Evolutionary conservation across 2,888 invertebrate species (phyloP), one percentile per base, ranked within the genome.

Genomic region (Gastracanthus pulcherrimus): DNA sequence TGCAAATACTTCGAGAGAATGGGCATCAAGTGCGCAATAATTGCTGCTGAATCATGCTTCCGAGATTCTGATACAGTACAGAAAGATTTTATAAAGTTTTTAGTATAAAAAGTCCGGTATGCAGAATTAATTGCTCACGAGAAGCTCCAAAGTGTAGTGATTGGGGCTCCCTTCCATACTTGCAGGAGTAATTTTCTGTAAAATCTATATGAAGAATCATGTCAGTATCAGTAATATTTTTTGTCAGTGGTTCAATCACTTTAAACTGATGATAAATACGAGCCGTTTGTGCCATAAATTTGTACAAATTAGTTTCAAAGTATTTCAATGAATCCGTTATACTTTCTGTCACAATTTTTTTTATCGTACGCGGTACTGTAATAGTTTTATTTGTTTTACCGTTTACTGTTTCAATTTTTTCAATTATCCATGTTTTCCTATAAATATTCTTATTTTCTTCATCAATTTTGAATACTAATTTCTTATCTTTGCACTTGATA

Each of bases 31-130:
- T 78, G 71, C 3, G 38, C 62, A 34, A 71, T 71, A 38, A 78
- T 71, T 48, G 48, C 78, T 16, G 78, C 58, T 41, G 64, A 48
- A 71, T 78, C 71, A 31, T 78, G 71, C n/a, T 60, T 48, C 23
- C 71, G 38, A 45, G 71, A 64, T 16, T 29, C 5, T 23, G 78
- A 71, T 26, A 78, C 29, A 13, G 71, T 78, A 16, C 71, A 78
- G 23, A 71, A 78, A 23, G 78, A 41, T 26, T 78, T 70, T 31
- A 7, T 19, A 29, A 45, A 31, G 36, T 51, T 36, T 34, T 62
- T 64, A 29, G 38, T 13, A 26, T 71, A 78, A 23, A 64, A 71
- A 78, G 26, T 4, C 64, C 71, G 23, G 78, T 71, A 41, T 78
- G 69, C 51, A 69, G 45, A 36, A 69, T 67, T 11, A 76, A 36